These are phyloP conservation scores for Cremastinae sp. DNA, from an alignment of 2,888 invertebrate species.

Conservation along the genomic window DNA sequence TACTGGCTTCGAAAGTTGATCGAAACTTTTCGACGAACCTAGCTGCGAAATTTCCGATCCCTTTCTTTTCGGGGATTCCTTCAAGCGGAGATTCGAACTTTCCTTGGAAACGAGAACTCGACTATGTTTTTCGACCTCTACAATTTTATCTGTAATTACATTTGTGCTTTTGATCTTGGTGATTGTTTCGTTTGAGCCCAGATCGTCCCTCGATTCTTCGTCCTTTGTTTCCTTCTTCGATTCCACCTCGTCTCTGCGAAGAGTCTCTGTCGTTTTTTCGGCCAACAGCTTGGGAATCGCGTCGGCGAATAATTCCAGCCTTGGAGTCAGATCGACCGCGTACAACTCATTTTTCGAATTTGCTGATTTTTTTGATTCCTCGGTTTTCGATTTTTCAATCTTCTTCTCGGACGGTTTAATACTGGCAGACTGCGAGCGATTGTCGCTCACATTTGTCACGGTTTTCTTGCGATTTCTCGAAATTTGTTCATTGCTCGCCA, in stretches of 20 bases:
- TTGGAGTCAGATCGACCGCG: constrained; percentile 75
- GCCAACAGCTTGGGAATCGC: constrained; percentile 77
- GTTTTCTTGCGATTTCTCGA: constrained; percentile 39
- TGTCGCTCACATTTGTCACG: constrained; percentile 56
- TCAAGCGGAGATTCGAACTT: constrained; percentile 24
- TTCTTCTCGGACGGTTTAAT: constrained; percentile 61
- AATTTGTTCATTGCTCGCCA: constrained; percentile 31
- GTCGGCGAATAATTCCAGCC: constrained; percentile 77
- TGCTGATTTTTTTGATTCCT: constrained; percentile 66
- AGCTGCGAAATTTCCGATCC: too few relatives aligned
- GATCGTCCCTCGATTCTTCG: constrained; percentile 42
- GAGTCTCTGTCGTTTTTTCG: constrained; percentile 72
- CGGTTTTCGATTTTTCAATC: constrained; percentile 36
- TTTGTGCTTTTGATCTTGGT: too few relatives aligned
- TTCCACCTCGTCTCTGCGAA: constrained; percentile 47
- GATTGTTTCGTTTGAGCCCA: constrained; percentile 11
- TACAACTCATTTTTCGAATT: constrained; percentile 74
- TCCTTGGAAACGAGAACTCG: background rate
- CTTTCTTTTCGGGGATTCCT: too few relatives aligned
- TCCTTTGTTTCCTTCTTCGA: constrained; percentile 49
- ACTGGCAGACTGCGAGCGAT: constrained; percentile 51
- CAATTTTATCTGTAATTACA: constrained; percentile 20
- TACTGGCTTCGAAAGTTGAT: constrained; percentile 72
- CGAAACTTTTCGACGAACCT: constrained; percentile 74
- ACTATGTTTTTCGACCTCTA: background rate